phyloP scores from a whole-genome alignment of 2,888 invertebrate species.

The Cyrtodaria siliqua region DNA sequence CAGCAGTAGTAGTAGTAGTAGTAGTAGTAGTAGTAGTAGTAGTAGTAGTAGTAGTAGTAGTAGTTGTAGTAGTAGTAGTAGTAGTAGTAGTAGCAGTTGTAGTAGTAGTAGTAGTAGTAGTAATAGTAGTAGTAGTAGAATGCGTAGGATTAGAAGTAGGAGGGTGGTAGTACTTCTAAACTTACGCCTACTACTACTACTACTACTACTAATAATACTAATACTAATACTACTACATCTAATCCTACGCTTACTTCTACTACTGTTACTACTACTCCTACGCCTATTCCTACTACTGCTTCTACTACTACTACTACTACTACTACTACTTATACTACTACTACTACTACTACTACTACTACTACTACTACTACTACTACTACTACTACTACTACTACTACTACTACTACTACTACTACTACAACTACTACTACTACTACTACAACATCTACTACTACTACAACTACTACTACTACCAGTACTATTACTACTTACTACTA shows the following conservation, averaged over 20 bases:
- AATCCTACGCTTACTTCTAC: no score
- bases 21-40: constrained; percentile 14
- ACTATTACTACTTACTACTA: no score
- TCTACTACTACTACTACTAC: no score
- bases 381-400: constrained; percentile 13
- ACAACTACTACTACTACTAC: constrained; percentile 15
- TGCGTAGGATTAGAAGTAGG: neutral
- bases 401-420: constrained; percentile 17
- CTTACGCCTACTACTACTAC: neutral
- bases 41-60: constrained; percentile 14
- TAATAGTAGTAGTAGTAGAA: constrained; percentile 11
- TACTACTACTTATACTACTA: no score
- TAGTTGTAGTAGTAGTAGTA: constrained; percentile 13
- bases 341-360: constrained; percentile 17
- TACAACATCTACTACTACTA: constrained; percentile 12
- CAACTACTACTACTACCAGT: no score
- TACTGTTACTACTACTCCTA: no score
- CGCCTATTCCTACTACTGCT: no score
- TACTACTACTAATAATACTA: no score
- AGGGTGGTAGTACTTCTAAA: no score
- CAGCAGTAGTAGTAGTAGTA: no score
- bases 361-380: constrained; percentile 16
- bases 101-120: constrained; percentile 14
- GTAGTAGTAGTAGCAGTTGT: constrained; percentile 8
- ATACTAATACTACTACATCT: no score